Base-by-base conservation (phyloP, 2,888 invertebrate species). In the Lacanobia wlatinum region DNA sequence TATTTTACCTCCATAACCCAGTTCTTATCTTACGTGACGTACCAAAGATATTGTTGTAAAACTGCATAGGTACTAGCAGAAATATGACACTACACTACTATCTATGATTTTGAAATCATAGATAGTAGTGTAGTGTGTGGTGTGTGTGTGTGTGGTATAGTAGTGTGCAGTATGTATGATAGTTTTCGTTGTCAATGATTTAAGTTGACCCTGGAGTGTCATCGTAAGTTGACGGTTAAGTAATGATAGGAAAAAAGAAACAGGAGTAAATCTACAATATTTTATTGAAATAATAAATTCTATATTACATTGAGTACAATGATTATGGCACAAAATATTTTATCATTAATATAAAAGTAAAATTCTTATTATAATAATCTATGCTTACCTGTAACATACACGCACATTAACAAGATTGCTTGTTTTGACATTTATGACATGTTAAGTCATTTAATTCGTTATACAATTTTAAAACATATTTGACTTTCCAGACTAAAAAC, bases 321-420 rank as follows among this genome's bases (percentile, higher is more conserved):
- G 5, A 63, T 46, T 61, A 82, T 81, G 77, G 84, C 82, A 84
- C 82, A 21, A 68, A 46, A 28, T 60, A 80, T 78, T 70, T 64
- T 1, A 66, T 46, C 50, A 2, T 28, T 43, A 52, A 21, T 40
- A 48, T 34, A 68, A 53, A 28, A 34, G 40, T 53, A 48, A 60
- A 34, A 7, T 59, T 38, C 23, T 50, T 8, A 16, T 40, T 40
- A 23, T 9, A n/a, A 16, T 2, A 43, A 48, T 6, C 10, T 70
- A 59, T 18, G 21, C 38, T 53, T 79, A 63, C 4, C 16, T 56
- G 1, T 58, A 23, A 70, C 12, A 58, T 21, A 8, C 28, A 63
- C 38, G 40, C 28, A 72, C 53, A 38, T 34, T 34, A 34, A 6
- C 0, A 34, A 34, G 34, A 34, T 34, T 34, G 34, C 34, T 34